Base-by-base conservation (phyloP, 1,140 invertebrate genomes). In the Drosophila grimshawi region DNA sequence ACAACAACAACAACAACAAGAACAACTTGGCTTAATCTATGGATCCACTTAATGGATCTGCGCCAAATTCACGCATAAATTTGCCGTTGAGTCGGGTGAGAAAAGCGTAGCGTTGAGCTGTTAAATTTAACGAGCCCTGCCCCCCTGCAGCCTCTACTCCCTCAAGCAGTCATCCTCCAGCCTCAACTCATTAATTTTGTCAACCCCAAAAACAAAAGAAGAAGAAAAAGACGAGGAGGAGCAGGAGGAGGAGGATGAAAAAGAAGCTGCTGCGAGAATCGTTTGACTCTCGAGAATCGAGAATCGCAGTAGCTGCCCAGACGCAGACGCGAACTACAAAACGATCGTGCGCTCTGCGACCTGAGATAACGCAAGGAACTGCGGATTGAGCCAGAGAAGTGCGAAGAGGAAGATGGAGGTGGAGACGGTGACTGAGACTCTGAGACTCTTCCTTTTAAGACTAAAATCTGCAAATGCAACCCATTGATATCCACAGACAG, bases 1-100 rank as follows among this genome's bases (percentile, higher is more conserved):
- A 59, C 69, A 35, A 64, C 37, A 52, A 37, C 43, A 19, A 46
- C 30, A 64, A 37, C 60, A 39, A 37, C 7, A 4, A 19, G 52
- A 49, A 64, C 30, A 59, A 52, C 39, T 35, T 64, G 73, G 53
- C 68, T 72, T 88, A 88, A 88, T 88, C 85, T 88, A 89, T 81
- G 80, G 85, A 76, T 60, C 85, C 85, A 89, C 88, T 90, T 91
- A 91, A 91, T 91, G 88, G 88, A 90, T 91, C 88, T 90, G 82
- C 78, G 86, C 82, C 80, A 91, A 91, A 90, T 90, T 91, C 88
- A 91, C 88, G 88, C 88, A 90, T 90, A 90, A 86, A 90, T 90
- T 90, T 67, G 65, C 60, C 48, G 33, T 69, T 65, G 69, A 77
- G 62, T 48, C 49, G 73, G 68, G 68, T 72, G 74, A 76, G 74